A percentile compares a stretch with the other conserved stretches of the same genome.
These are phyloP conservation scores for Phasia obesa DNA, from an alignment of 2,888 invertebrate species.

Conservation along the genomic window DNA sequence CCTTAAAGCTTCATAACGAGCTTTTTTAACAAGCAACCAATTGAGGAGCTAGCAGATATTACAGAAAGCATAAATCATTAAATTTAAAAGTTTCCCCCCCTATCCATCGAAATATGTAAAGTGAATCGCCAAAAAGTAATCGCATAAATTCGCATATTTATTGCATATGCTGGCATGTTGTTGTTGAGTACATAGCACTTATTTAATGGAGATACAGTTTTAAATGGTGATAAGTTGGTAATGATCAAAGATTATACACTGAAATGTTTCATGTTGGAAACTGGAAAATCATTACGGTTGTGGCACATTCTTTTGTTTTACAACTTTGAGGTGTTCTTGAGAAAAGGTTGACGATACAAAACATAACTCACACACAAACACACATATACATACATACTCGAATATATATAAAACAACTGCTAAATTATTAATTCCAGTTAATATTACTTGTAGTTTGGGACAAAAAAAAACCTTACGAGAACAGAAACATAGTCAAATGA, in stretches of 20 bases:
- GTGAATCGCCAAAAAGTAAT: slow-evolving; percentile 20
- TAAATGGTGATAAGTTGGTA: slow-evolving; percentile 64
- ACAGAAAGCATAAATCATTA: slow-evolving; percentile 57
- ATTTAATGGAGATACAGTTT: slow-evolving; percentile 53
- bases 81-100: slow-evolving; percentile 48
- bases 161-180: background rate
- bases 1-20: slow-evolving; percentile 37
- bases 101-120: background rate
- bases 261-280: slow-evolving; percentile 35
- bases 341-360: background rate
- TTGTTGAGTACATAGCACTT: background rate
- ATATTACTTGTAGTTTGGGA: background rate
- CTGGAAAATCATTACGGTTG: slow-evolving; percentile 41
- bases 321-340: slow-evolving; percentile 48
- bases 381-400: no score
- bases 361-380: background rate
- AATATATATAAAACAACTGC: slow-evolving; percentile 44
- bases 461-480: background rate
- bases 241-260: slow-evolving; percentile 62
- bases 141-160: slow-evolving; percentile 32
- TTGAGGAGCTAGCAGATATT: slow-evolving; percentile 24
- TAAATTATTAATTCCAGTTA: slow-evolving; percentile 45
- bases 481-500: slow-evolving; percentile 23
- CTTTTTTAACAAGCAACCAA: slow-evolving; percentile 33
- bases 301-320: slow-evolving; percentile 43